Evolutionary conservation across 35 echinoderm and acorn worm genomes (phyloP), one percentile per base, ranked within the genome.

Genomic region (Eucidaris tribuloides): DNA sequence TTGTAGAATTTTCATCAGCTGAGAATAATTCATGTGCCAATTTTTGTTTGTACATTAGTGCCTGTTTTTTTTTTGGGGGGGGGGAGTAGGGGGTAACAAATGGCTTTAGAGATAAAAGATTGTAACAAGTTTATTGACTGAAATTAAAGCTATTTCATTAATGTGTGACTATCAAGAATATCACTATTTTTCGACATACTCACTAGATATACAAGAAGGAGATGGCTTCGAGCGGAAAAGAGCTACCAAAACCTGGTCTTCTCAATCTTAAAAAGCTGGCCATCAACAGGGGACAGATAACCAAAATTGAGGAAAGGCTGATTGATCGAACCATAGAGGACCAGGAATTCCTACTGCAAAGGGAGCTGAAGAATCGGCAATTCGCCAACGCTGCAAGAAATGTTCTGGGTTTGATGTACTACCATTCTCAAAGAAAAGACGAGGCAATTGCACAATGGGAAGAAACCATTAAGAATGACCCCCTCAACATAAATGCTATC

Each of bases 271-370:
- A 40, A 20, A 43, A 74, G 37, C 66, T 74, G 66, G 7, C 33
- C 6, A 40, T 74, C 37, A 74, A 74, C 66, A 74, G 43, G 66
- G 66, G 66, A 37, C 66, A 74, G 37, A 74, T 74, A 11, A 74
- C 66, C 37, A 18, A 22, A 37, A 35, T 43, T 25, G 66, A 74
- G 43, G 66, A 74, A 43, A 74, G 43, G 40, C 23, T 29, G 34
- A 74, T 74, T 20, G 34, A 74, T 25, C 19, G 9, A 7, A 43
- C 39, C 14, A 74, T 74, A 33, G 5, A 37, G 43, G 37, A 29
- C 34, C 66, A 74, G 29, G 66, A 41, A 7, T 0, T 0, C 37
- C 15, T 74, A 3, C 33, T 74, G 23, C 13, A 40, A 0, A 74
- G 11, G 1, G 19, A 43, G 0, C 37, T 74, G 2, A 25, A 74